A percentile compares a stretch with the other conserved stretches of the same genome.
Conservation (phyloP, 2,113 vertebrate genomes). For the Stegastes partitus region DNA sequence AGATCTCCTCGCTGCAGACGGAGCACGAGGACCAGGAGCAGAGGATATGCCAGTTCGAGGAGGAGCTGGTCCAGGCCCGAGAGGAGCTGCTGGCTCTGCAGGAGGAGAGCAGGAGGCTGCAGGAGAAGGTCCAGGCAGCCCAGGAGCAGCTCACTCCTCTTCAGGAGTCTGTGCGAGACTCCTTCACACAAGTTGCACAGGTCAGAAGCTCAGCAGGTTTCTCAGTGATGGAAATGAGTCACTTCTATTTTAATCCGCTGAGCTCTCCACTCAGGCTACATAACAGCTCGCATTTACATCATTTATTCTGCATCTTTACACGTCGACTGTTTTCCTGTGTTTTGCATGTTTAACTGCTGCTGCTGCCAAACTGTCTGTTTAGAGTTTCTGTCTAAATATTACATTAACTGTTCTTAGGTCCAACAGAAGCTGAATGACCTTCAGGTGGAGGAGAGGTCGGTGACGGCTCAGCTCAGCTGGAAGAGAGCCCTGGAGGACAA, state of each 20-base stretch:
- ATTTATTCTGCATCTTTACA: too few relatives aligned
- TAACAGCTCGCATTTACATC: background rate
- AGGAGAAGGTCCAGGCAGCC: conserved; percentile 91
- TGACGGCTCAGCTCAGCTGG: conserved; percentile 89
- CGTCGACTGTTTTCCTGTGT: too few relatives aligned
- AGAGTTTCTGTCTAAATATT: background rate
- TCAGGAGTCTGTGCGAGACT: conserved; percentile 91
- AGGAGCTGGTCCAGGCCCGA: conserved; percentile 91
- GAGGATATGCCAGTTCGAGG: conserved; percentile 91
- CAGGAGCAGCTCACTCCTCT: conserved; percentile 92
- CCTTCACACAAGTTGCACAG: conserved; percentile 92
- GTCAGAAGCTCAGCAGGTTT: conserved; percentile 71
- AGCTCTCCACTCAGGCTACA: background rate
- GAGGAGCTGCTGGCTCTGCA: conserved; percentile 93
- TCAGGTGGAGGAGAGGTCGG: conserved; percentile 88
- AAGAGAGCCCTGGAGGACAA: conserved; percentile 85
- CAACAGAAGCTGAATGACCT: conserved; percentile 91
- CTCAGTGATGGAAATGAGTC: background rate
- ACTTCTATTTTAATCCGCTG: background rate
- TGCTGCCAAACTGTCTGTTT: background rate
- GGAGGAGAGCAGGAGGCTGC: conserved; percentile 92
- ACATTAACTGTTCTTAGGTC: conserved; percentile 80
- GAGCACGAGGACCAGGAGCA: conserved; percentile 94
- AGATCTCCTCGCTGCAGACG: conserved; percentile 92
- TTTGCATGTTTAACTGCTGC: background rate